Percentiles rank a stretch among this genome's conserved stretches.
phyloP scores from a whole-genome alignment of 2,797 vertebrate species.

The Picus viridis region DNA sequence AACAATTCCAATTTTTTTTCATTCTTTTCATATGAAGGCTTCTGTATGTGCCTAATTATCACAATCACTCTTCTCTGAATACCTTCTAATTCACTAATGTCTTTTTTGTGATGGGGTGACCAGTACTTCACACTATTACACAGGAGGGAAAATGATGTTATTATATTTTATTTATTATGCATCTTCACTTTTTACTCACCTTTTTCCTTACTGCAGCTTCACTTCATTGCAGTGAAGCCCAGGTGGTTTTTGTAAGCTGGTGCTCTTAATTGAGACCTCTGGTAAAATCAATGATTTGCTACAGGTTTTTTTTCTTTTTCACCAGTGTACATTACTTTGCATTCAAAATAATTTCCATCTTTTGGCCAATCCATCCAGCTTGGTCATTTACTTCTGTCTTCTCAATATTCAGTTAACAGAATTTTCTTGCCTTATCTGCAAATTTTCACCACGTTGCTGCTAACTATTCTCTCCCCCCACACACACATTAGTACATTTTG shows the following conservation, averaged over 20 bases:
- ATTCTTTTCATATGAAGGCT: constrained; percentile 29
- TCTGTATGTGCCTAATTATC: constrained; percentile 49
- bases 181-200: not conserved
- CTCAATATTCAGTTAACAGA: not conserved
- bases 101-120: constrained; percentile 23
- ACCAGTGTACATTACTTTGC: not conserved
- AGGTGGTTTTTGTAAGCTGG: not conserved
- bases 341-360: not conserved
- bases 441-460: not conserved
- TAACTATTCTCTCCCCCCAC: not conserved
- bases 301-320: not conserved
- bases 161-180: constrained; percentile 33
- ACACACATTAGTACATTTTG: not conserved
- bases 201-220: constrained; percentile 25
- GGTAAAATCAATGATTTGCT: not conserved
- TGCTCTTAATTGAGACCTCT: not conserved
- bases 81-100: constrained; percentile 42
- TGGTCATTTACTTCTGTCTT: not conserved
- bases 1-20: constrained; percentile 27
- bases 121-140: constrained; percentile 19
- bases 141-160: constrained; percentile 7
- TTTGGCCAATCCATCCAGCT: not conserved
- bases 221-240: not conserved
- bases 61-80: constrained; percentile 47
- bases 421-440: not conserved